phyloP scores from a whole-genome alignment of 2,888 invertebrate species.

The Conus canariensis region DNA sequence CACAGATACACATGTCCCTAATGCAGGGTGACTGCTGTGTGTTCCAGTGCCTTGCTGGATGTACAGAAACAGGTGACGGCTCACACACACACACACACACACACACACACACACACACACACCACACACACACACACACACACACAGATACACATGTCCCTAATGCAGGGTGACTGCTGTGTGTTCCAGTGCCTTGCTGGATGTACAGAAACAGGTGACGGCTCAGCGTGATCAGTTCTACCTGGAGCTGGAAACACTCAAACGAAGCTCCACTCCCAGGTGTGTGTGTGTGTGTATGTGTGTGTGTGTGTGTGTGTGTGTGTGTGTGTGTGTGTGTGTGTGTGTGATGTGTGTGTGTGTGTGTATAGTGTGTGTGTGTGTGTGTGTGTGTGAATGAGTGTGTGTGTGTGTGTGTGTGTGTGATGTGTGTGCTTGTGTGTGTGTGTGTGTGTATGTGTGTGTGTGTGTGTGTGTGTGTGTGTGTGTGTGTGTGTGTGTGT shows the following conservation, averaged over 20 bases:
- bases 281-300: neutral
- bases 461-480: constrained; percentile 35
- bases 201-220: constrained; percentile 73
- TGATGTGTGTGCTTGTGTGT: too few species aligned
- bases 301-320: neutral
- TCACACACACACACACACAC: constrained; percentile 40
- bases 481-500: neutral
- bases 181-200: constrained; percentile 51
- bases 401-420: too few species aligned
- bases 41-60: constrained; percentile 56
- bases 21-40: neutral
- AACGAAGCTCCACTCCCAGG: constrained; percentile 57
- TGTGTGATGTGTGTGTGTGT: neutral
- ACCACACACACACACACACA: too few species aligned
- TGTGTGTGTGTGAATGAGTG: too few species aligned
- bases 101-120: too few species aligned
- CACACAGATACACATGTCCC: too few species aligned
- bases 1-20: too few species aligned
- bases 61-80: constrained; percentile 73
- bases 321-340: neutral
- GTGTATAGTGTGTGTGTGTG: too few species aligned
- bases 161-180: neutral
- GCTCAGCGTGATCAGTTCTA: constrained; percentile 77
- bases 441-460: constrained; percentile 21
- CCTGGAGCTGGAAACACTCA: constrained; percentile 74